These are phyloP conservation scores for Grantiella picta DNA, from an alignment of 2,113 vertebrate species.

Conservation along the genomic window DNA sequence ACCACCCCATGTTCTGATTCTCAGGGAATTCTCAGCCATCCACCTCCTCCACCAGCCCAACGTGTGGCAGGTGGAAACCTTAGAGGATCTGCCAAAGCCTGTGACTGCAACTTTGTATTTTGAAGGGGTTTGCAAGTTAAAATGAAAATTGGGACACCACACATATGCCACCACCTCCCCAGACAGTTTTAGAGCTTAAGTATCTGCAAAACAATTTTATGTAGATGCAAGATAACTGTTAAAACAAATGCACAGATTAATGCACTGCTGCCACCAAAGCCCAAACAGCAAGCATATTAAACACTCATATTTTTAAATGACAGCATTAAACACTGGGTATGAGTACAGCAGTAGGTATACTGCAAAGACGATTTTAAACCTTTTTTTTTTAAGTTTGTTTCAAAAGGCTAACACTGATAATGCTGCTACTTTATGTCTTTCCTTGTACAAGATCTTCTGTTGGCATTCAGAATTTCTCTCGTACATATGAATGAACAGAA, in stretches of 20 bases:
- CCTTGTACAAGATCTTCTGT: not conserved
- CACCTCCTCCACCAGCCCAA: not conserved
- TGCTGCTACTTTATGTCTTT: not conserved
- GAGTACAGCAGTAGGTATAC: not conserved
- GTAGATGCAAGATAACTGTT: not conserved
- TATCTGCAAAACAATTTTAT: not conserved
- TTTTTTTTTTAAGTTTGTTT: not conserved
- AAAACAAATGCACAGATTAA: not conserved
- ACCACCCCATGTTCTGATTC: not conserved
- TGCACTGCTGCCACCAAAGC: not conserved
- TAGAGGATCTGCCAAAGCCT: not conserved
- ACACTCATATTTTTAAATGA: not conserved
- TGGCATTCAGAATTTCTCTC: not conserved
- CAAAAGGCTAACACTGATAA: not conserved
- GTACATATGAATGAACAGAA: not conserved
- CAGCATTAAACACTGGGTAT: not conserved
- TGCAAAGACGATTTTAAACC: not conserved
- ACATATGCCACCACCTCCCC: not conserved
- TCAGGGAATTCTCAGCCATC: not conserved
- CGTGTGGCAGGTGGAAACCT: not conserved
- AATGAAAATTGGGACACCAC: not conserved
- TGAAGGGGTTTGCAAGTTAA: not conserved
- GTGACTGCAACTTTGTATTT: not conserved
- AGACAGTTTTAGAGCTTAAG: not conserved
- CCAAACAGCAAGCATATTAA: not conserved